phyloP scores from a whole-genome alignment of 2,888 invertebrate genomes.

The Drosophila rubida region DNA sequence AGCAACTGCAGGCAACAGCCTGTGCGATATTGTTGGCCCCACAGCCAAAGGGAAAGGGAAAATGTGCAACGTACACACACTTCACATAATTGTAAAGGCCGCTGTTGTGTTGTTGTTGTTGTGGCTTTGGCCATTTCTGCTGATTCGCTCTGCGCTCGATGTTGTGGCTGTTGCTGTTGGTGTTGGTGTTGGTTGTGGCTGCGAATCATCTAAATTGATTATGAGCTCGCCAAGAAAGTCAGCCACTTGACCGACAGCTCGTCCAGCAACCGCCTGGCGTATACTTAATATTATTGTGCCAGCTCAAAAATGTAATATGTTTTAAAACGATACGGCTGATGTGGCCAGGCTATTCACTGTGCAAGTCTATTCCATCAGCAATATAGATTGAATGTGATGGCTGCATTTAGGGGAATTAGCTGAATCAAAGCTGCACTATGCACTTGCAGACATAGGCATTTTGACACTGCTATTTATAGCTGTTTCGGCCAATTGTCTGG shows the following conservation, averaged over 20 bases:
- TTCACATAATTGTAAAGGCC: conserved; percentile 55
- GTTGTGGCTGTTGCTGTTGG: conserved; percentile 5
- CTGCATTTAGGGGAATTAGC: neutral
- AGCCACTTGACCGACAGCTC: conserved; percentile 8
- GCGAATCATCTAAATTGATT: conserved; percentile 68
- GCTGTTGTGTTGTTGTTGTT: conserved; percentile 23
- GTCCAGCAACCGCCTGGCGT: conserved; percentile 23
- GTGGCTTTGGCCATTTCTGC: neutral
- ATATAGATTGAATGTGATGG: neutral
- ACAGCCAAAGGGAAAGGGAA: conserved; percentile 18
- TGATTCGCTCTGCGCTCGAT: conserved; percentile 1
- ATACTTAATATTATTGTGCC: conserved; percentile 35
- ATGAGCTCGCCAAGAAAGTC: conserved; percentile 37
- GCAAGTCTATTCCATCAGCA: neutral
- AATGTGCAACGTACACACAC: conserved; percentile 53
- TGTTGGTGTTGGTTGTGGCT: conserved; percentile 30
- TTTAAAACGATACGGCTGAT: conserved; percentile 38
- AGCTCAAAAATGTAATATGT: conserved; percentile 36
- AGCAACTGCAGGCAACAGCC: conserved; percentile 33
- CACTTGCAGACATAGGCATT: neutral
- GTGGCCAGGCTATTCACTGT: conserved; percentile 20
- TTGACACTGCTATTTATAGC: conserved; percentile 10
- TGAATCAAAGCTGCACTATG: neutral
- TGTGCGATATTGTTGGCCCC: conserved; percentile 25
- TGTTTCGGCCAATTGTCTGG: conserved; percentile 5